phyloP scores from a whole-genome alignment of 2,888 invertebrate genomes.

The Falcaria lacertinaria region DNA sequence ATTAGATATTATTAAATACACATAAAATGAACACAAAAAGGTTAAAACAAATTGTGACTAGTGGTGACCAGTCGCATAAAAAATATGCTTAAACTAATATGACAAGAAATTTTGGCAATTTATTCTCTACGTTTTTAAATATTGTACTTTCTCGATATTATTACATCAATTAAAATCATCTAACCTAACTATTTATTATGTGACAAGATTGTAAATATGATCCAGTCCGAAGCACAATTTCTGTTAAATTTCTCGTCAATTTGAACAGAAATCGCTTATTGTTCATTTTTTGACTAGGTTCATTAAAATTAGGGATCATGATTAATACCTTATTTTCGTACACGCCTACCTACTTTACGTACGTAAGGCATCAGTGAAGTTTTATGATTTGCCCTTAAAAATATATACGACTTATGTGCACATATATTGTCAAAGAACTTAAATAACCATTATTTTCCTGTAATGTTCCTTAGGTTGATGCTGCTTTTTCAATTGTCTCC shows the following conservation, averaged over 20 bases:
- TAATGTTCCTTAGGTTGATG: conserved; percentile 14
- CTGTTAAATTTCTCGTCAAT: conserved; percentile 7
- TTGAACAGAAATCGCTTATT: conserved; percentile 12
- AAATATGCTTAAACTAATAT: background rate
- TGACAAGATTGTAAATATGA: background rate
- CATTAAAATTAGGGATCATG: conserved; percentile 13
- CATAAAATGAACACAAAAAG: background rate
- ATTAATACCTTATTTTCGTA: conserved; percentile 15
- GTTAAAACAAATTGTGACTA: background rate
- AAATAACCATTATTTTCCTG: background rate
- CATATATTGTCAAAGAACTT: background rate
- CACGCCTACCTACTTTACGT: too few species aligned
- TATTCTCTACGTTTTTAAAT: background rate
- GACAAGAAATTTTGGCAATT: background rate
- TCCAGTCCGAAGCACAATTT: conserved; percentile 10
- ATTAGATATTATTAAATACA: too few species aligned
- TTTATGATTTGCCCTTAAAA: conserved; percentile 2
- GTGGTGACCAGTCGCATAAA: background rate
- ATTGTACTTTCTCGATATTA: too few species aligned
- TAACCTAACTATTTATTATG: too few species aligned
- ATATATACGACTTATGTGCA: background rate
- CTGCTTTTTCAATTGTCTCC: conserved; percentile 54
- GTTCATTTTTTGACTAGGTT: conserved; percentile 21
- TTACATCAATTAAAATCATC: too few species aligned
- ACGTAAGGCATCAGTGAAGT: background rate